Base-by-base conservation (phyloP, 2,797 vertebrate species). In the Aldrovandia affinis region DNA sequence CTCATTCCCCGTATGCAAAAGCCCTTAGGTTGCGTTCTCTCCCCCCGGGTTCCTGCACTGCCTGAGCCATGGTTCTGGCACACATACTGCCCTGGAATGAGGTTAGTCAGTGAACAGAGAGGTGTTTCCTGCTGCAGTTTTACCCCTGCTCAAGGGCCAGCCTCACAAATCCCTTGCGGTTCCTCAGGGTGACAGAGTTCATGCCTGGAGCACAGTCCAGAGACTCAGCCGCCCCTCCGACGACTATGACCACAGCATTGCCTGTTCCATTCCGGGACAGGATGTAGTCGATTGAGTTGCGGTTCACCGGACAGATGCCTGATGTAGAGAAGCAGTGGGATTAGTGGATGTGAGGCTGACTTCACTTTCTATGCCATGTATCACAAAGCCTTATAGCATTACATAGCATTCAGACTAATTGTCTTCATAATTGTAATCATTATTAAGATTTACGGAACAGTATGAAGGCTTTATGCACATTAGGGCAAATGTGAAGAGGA, bases 231-330 rank as follows among this genome's bases (percentile, higher is more conserved):
- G 98, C 98, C 0, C 98, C 98, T 18, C 98, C 98, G 0, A 99
- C 95, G 0, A 98, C 98, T 0, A 99, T 99, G 91, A 99, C 89
- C 86, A 99, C 96, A 0, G 98, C 98, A 0, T 99, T 99, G 73
- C 98, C 98, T 0, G 89, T 97, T 84, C 98, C 98, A 0, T 96
- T 99, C 83, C 95, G 92, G 0, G 98, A 96, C 68, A 99, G 95
- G 89, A 99, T 94, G 91, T 97, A 99, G 90, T 99, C 97, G 0
- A 99, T 99, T 82, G 97, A 97, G 90, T 99, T 97, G 36, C 89
- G 96, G 89, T 97, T 98, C 85, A 99, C 98, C 0, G 98, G 98
- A 86, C 97, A 98, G 88, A 99, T 98, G 81, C 98, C 98, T 99
- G 89, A 7, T 30, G 15, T 9, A 83, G 30, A 2, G 22, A 33